Base-by-base conservation (phyloP, 2,797 vertebrate genomes). In the Falco berigora region DNA sequence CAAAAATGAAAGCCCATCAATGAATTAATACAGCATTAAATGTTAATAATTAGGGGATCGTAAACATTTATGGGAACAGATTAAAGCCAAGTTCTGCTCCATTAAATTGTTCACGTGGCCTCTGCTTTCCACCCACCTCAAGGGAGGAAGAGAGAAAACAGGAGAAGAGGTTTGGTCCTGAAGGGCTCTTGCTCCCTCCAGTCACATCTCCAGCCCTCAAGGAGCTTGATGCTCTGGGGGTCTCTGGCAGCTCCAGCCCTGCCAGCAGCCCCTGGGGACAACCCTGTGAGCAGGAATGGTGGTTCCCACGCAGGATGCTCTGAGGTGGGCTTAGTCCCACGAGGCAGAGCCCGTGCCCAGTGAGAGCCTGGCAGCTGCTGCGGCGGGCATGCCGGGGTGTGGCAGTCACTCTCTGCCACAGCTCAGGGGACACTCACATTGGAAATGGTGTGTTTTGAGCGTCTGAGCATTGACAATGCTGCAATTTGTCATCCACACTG, bases 1-100 rank as follows among this genome's bases (percentile, higher is more conserved):
- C 8, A 81, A 47, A 96, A 97, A 88, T 58, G 94, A 96, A 97
- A 97, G 83, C 93, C 94, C 97, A 97, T 97, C 96, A 96, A 93
- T 93, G 97, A 97, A 97, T 98, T 98, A 97, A 97, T 97, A 97
- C 52, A 49, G 94, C 96, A 97, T 97, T 98, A 97, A 96, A 96
- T 86, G 96, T 96, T 98, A 97, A 97, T 97, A 97, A 98, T 98
- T 97, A 98, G 96, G 88, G 84, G 85, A 88, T 88, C 96, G 80
- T 96, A 97, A 97, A 97, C 96, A 94, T 97, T 98, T 97, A 97
- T 75, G 86, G 90, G 94, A 97, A 64, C 87, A 97, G 94, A 97
- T 98, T 97, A 98, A 97, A 97, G 97, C 82, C 94, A 84, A 73
- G 96, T 96, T 97, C 94, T 97, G 97, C 96, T 96, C 97, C 97